A percentile compares a stretch with the other conserved stretches of the same genome.
These are phyloP conservation scores for Gavialis gangeticus DNA, from an alignment of 2,113 vertebrate species.

Conservation along the genomic window DNA sequence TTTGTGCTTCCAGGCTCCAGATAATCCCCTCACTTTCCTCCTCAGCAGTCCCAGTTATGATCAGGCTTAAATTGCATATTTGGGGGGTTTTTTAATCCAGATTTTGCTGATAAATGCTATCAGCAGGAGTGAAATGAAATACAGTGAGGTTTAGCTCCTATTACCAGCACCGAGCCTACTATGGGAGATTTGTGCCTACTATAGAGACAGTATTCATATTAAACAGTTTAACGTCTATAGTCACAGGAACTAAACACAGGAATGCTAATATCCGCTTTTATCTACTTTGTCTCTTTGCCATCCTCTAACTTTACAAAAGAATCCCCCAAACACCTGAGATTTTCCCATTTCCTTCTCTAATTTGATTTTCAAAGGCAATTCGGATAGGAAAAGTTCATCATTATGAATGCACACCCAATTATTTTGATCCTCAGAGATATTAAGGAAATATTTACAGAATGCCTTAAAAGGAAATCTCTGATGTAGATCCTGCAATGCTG, in stretches of 20 bases:
- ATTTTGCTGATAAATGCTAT: conserved; percentile 99
- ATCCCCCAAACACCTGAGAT: background rate
- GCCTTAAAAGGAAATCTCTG: background rate
- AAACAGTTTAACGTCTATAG: conserved; percentile 68
- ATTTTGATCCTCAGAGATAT: background rate
- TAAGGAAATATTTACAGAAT: background rate
- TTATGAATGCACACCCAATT: background rate
- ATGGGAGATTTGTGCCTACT: conserved; percentile 64
- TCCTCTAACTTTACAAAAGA: background rate
- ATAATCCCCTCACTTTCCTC: conserved; percentile 93
- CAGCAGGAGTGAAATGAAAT: conserved; percentile 96
- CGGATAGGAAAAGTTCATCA: background rate
- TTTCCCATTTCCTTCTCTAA: conserved; percentile 32
- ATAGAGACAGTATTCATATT: conserved; percentile 70
- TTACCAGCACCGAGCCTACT: conserved; percentile 77
- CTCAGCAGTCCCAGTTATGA: conserved; percentile 89
- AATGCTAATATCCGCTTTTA: conserved; percentile 70
- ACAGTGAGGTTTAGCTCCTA: conserved; percentile 87
- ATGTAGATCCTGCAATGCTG: background rate
- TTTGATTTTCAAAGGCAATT: conserved; percentile 31
- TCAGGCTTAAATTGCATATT: conserved; percentile 99
- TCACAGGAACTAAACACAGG: conserved; percentile 70
- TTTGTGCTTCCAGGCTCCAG: conserved; percentile 86
- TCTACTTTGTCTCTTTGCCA: conserved; percentile 26
- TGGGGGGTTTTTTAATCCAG: conserved; percentile 88